A percentile compares a stretch with the other conserved stretches of the same genome.
Conservation (phyloP, 92 coral and sea anemone species). For the Pocillopora grandis region DNA sequence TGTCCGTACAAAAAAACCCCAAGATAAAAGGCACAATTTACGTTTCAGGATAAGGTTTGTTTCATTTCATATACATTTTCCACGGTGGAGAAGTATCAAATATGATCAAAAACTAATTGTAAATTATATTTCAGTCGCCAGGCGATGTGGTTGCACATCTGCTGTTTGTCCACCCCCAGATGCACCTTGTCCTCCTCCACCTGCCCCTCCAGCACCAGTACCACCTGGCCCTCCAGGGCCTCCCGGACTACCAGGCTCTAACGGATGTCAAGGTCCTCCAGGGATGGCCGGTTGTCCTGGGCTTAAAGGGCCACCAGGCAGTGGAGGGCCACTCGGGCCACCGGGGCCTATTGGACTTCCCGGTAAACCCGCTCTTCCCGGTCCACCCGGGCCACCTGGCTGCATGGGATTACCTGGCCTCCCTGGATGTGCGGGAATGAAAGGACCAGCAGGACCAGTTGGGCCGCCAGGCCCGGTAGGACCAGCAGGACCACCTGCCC, state of each 20-base stretch:
- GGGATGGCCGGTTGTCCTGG: conserved; percentile 81
- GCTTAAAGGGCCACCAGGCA: conserved; percentile 75
- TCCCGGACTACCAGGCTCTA: conserved; percentile 79
- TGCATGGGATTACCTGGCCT: conserved; percentile 80
- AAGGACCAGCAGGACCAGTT: conserved; percentile 34
- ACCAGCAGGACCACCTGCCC: conserved; percentile 65
- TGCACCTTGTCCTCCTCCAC: conserved; percentile 48
- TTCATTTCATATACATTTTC: too few species aligned
- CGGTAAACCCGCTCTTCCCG: conserved; percentile 82
- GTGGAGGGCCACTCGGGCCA: conserved; percentile 75
- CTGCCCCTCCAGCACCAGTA: conserved; percentile 78
- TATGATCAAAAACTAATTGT: too few species aligned
- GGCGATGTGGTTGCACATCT: conserved; percentile 14
- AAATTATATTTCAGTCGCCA: not conserved
- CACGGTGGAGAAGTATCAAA: too few species aligned
- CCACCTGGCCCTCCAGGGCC: conserved; percentile 80
- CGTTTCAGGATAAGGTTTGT: too few species aligned
- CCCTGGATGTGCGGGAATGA: conserved; percentile 72
- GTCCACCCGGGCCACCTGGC: conserved; percentile 78
- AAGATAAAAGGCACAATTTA: too few species aligned
- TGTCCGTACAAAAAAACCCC: too few species aligned
- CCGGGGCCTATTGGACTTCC: conserved; percentile 68
- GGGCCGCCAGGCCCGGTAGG: conserved; percentile 65
- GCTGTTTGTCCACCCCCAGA: conserved; percentile 38
- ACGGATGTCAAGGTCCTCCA: conserved; percentile 59